Base-by-base conservation (phyloP, 2,113 vertebrate genomes). In the Xenopus laevis region DNA sequence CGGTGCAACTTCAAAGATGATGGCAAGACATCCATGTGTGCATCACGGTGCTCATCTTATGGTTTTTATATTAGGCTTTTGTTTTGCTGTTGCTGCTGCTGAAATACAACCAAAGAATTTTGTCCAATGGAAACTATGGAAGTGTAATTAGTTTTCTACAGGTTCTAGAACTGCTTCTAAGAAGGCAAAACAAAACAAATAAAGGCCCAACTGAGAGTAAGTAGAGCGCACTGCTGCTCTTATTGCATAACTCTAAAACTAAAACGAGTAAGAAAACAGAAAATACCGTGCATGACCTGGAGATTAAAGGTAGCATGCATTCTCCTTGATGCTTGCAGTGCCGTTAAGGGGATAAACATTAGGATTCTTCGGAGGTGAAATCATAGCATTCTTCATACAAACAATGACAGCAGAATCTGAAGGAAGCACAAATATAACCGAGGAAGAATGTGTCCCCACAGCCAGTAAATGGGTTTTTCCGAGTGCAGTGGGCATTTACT, bases 41-140 rank as follows among this genome's bases (percentile, higher is more conserved):
- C 66, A 75, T 62, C 73, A 11, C n/a, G 23, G 58, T 46, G 40
- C 16, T 68, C 65, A 75, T 75, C 65, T 69, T 68, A 75, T 69
- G 73, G 58, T 75, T 75, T 75, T 75, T n/a, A 68, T 53, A 75
- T 75, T 69, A 75, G 30, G 17, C 72, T 44, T 68, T 75, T 75
- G 58, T 69, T 75, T 53, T 68, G 33, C 13, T n/a, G 33, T 53
- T 68, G 33, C 13, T n/a, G 33, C 33, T 40, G 13, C 17, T 68
- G 66, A 75, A 75, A 75, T 75, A 75, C 33, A n/a, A 75, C 65
- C 30, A 55, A 47, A 17, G 62, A 55, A 27, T 20, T 20, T 46
- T 66, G 20, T 66, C 63, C 62, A 73, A 61, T 74, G 73, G 73
- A 75, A 68, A 75, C 45, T 75, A 30, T 21, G 65, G 45, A 52